Conservation (phyloP, 2,888 invertebrate species). For the Sepiola atlantica region DNA sequence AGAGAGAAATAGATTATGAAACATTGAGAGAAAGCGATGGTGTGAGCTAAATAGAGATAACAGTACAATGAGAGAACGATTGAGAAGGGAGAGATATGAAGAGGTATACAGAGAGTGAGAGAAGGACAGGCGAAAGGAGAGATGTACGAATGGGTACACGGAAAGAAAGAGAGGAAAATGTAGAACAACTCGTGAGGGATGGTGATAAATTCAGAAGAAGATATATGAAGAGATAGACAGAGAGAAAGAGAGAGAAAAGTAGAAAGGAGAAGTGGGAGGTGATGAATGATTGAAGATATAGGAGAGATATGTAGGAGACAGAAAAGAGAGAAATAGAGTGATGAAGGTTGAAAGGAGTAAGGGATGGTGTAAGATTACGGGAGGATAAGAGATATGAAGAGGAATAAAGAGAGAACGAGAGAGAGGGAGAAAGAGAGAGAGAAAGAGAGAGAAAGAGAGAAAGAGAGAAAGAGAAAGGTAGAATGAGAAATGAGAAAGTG, state of each 20-base stretch:
- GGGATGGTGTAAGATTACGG: too few relatives aligned
- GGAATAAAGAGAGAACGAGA: not conserved
- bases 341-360: too few relatives aligned
- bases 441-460: not conserved
- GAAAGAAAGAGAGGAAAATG: not conserved
- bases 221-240: not conserved
- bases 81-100: not conserved
- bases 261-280: too few relatives aligned
- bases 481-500: too few relatives aligned
- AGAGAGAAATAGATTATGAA: too few relatives aligned
- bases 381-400: not conserved
- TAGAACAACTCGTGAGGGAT: not conserved
- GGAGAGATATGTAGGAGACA: too few relatives aligned
- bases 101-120: not conserved
- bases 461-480: not conserved
- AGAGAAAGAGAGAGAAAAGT: not conserved
- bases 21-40: too few relatives aligned
- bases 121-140: not conserved
- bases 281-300: not conserved
- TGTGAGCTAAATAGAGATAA: too few relatives aligned
- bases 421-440: not conserved
- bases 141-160: accelerated
- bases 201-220: accelerated
- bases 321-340: not conserved
- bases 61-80: too few relatives aligned